A percentile compares a stretch with the other conserved stretches of the same genome.
These are phyloP conservation scores for Tachuris rubrigastra DNA, from an alignment of 2,113 vertebrate genomes.

Conservation along the genomic window DNA sequence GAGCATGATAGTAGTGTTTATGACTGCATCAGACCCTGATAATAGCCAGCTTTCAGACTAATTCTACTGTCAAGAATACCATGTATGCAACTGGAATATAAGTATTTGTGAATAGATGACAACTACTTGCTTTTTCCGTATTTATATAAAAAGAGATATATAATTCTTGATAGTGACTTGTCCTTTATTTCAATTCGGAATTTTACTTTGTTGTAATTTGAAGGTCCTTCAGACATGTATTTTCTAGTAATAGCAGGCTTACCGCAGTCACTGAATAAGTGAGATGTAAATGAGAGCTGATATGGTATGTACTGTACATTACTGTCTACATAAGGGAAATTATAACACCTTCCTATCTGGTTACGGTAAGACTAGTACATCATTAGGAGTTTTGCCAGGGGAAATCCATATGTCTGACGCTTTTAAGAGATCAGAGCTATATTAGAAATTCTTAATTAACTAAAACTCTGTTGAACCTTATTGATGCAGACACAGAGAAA, in stretches of 20 bases:
- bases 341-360: background rate
- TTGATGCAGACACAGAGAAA: background rate
- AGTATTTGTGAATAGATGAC: background rate
- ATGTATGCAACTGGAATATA: background rate
- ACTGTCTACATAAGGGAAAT: background rate
- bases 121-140: background rate
- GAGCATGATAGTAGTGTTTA: background rate
- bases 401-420: background rate
- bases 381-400: conserved; percentile 9
- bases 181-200: background rate
- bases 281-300: background rate
- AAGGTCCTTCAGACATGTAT: background rate
- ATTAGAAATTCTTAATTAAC: background rate
- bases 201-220: background rate
- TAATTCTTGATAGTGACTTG: background rate
- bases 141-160: background rate
- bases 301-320: background rate
- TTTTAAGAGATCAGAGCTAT: background rate
- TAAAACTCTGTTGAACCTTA: background rate
- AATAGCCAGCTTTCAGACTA: background rate
- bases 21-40: background rate
- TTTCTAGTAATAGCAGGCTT: background rate
- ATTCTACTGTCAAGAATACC: background rate
- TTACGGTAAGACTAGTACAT: background rate
- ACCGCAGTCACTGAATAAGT: background rate